These are phyloP conservation scores for Diadophis punctatus DNA, from an alignment of 2,113 vertebrate genomes.

Conservation along the genomic window DNA sequence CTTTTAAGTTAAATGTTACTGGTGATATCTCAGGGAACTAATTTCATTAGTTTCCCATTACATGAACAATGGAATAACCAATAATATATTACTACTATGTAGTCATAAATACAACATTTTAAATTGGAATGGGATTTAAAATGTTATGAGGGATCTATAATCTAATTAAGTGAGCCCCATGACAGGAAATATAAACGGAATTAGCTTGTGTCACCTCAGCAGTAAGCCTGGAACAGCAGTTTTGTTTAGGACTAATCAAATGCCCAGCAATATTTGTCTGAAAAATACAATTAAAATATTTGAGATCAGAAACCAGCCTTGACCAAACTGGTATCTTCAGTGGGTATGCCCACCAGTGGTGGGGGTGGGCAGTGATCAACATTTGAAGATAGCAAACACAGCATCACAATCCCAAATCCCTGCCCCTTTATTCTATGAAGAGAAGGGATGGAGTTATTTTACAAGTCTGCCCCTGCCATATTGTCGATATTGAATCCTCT, in stretches of 20 bases:
- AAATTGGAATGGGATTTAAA: neutral
- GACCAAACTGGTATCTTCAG: neutral
- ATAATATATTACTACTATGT: neutral
- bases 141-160: neutral
- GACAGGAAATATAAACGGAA: neutral
- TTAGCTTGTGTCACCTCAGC: neutral
- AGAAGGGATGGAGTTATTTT: neutral
- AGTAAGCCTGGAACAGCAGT: neutral
- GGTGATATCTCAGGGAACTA: neutral
- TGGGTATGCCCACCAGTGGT: no score
- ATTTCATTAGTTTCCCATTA: constrained; percentile 13
- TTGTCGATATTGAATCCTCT: neutral
- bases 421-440: neutral
- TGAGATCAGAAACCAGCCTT: neutral
- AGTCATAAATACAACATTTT: neutral
- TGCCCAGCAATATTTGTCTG: neutral
- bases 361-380: neutral
- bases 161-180: neutral
- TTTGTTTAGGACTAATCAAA: neutral
- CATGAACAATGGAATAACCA: neutral
- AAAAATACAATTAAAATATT: neutral
- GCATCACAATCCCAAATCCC: neutral
- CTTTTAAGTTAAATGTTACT: neutral
- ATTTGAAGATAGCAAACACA: neutral
- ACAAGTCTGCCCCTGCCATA: neutral